Evolutionary conservation across 53 echinoderm and acorn worm genomes (phyloP).

Genomic region (Zoroaster sp.): DNA sequence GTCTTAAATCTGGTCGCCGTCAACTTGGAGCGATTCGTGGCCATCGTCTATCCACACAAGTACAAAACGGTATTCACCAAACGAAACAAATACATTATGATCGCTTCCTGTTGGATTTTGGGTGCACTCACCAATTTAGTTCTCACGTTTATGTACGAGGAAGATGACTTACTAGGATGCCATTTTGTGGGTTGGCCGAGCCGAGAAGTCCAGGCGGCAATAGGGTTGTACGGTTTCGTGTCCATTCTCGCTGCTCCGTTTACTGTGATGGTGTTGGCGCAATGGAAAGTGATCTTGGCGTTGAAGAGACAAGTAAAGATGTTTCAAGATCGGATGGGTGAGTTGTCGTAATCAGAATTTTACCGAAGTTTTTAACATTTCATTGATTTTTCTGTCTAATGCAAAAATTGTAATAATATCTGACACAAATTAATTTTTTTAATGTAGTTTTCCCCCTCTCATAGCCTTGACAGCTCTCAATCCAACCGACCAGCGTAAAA

Average conservation of each 20-base stretch:
- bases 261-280: no score
- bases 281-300: no score
- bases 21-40: no score
- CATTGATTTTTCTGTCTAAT: no score
- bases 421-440: not conserved
- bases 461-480: not conserved
- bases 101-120: not conserved
- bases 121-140: not conserved
- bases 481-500: not conserved
- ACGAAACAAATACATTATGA: not conserved
- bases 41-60: constrained; percentile 20
- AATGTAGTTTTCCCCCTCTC: not conserved
- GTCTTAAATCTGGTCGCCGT: no score
- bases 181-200: no score
- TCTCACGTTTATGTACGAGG: not conserved
- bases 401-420: no score
- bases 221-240: not conserved
- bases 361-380: no score
- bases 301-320: no score
- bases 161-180: not conserved
- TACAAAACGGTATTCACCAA: not conserved
- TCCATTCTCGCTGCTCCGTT: not conserved
- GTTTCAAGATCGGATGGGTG: not conserved
- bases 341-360: no score
- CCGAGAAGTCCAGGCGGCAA: no score